Evolutionary conservation across 2,113 vertebrate species (phyloP).

Genomic region (Gallinago undulata): DNA sequence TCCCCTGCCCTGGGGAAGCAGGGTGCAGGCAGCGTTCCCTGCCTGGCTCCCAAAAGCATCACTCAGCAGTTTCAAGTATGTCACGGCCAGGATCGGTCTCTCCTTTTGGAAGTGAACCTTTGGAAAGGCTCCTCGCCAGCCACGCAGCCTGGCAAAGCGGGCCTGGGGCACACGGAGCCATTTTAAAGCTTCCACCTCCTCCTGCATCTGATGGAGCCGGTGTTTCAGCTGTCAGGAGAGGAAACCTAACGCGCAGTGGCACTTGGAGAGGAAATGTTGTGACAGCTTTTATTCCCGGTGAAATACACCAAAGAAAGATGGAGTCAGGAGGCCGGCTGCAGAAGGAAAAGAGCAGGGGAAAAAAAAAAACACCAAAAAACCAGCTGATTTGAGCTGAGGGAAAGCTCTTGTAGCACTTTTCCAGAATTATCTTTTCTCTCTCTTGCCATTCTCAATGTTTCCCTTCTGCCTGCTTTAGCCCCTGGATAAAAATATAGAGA

Average conservation of each 20-base stretch:
- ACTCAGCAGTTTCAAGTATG: background rate
- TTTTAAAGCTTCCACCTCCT: background rate
- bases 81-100: background rate
- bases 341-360: background rate
- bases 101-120: background rate
- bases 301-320: background rate
- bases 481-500: constrained; percentile 17
- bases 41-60: background rate
- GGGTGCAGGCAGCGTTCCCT: background rate
- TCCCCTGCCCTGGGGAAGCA: background rate
- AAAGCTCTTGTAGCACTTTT: background rate
- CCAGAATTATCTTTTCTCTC: background rate
- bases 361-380: background rate
- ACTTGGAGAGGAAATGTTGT: constrained; percentile 28
- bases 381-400: background rate
- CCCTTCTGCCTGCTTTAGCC: background rate
- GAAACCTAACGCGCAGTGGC: background rate
- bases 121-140: background rate
- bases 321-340: background rate
- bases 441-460: background rate
- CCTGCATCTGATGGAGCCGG: background rate
- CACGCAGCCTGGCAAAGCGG: accelerated
- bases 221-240: background rate
- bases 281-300: constrained; percentile 4
- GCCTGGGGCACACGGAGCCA: background rate